Evolutionary conservation across 2,797 vertebrate genomes (phyloP).

Genomic region (Pangasius djambal): DNA sequence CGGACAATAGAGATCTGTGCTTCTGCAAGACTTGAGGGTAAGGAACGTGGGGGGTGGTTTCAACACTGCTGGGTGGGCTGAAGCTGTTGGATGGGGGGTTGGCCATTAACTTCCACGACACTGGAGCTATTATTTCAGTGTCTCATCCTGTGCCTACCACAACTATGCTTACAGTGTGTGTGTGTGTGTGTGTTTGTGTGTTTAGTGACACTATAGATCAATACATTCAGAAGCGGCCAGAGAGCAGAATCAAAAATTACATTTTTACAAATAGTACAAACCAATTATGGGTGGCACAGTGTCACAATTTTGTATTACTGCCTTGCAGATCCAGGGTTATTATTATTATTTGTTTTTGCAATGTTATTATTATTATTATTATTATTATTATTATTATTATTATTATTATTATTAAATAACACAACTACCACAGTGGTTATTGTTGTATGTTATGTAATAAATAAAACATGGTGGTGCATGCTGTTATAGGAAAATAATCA

Average conservation of each 20-base stretch:
- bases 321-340: neutral
- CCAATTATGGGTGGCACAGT: neutral
- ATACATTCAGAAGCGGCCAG: neutral
- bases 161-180: slow-evolving; percentile 20
- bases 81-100: slow-evolving; percentile 23
- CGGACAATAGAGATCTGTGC: slow-evolving; percentile 53
- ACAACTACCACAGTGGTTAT: no score
- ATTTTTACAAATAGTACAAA: neutral
- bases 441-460: neutral
- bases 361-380: neutral
- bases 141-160: slow-evolving; percentile 41
- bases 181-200: neutral
- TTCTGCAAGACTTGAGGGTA: slow-evolving; percentile 46
- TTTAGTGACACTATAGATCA: neutral
- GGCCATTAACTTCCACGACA: slow-evolving; percentile 28
- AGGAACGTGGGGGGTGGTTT: slow-evolving; percentile 41
- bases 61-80: slow-evolving; percentile 23
- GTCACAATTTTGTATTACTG: neutral
- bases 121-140: slow-evolving; percentile 48
- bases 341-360: neutral
- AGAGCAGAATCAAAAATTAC: neutral
- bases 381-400: neutral
- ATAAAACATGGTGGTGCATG: neutral
- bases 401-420: neutral
- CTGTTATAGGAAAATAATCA: neutral